A percentile compares a stretch with the other conserved stretches of the same genome.
These are phyloP conservation scores for Tolypeutes matacus DNA, from an alignment of 2,797 vertebrate species.

Conservation along the genomic window DNA sequence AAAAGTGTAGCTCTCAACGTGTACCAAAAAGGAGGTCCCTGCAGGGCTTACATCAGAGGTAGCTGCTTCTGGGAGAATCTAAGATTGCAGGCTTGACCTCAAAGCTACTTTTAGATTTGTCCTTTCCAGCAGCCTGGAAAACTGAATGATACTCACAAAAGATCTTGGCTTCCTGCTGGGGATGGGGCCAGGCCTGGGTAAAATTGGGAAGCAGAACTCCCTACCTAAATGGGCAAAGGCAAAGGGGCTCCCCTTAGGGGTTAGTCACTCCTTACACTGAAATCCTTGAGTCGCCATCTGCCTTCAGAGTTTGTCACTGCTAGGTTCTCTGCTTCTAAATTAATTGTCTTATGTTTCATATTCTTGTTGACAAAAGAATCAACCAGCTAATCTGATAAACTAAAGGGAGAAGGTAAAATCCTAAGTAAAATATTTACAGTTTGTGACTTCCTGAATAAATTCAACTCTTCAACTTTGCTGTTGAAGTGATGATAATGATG, in stretches of 20 bases:
- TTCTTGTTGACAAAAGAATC: neutral
- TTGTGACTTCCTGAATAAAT: constrained; percentile 16
- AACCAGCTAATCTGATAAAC: neutral
- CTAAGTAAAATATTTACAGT: constrained; percentile 30
- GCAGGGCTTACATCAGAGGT: neutral
- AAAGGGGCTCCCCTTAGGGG: neutral
- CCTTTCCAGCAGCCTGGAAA: neutral
- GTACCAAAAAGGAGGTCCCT: neutral
- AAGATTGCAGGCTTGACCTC: neutral
- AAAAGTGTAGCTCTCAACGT: neutral
- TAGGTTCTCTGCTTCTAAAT: neutral
- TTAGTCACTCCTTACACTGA: neutral
- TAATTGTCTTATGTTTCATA: neutral
- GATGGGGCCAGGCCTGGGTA: neutral
- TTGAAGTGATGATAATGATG: neutral
- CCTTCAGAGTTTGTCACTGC: neutral
- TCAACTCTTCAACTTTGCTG: neutral
- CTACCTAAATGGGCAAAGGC: neutral
- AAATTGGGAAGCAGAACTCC: neutral
- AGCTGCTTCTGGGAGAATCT: neutral
- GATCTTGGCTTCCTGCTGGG: neutral
- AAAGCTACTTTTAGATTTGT: neutral
- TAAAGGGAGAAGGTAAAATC: neutral
- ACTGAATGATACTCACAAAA: neutral
- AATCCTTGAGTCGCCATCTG: neutral